phyloP scores from a whole-genome alignment of 2,888 invertebrate genomes.

The Chironomus riparius region DNA sequence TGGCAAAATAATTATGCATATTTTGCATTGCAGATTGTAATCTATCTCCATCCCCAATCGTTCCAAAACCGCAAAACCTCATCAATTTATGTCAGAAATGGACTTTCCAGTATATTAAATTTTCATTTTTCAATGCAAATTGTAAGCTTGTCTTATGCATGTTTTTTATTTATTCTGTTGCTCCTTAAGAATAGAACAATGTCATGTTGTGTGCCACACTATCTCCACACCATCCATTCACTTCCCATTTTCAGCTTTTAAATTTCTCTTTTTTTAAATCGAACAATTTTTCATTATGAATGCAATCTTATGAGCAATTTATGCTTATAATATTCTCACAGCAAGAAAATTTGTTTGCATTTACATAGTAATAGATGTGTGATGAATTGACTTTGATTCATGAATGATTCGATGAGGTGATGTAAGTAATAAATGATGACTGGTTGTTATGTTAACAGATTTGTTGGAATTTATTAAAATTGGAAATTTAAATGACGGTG shows the following conservation, averaged over 20 bases:
- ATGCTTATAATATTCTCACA: no score
- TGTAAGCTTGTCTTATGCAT: background rate
- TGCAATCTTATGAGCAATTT: background rate
- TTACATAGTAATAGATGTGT: no score
- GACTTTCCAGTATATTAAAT: background rate
- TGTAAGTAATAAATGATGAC: no score
- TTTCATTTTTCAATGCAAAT: background rate
- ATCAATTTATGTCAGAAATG: constrained; percentile 15
- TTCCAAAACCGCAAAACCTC: background rate
- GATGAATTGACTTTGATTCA: no score
- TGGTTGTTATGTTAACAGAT: no score
- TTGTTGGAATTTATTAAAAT: no score
- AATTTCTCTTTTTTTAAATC: no score
- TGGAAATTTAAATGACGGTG: no score
- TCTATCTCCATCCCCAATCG: background rate
- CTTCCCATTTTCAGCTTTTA: no score
- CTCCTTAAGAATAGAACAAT: background rate
- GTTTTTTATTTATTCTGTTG: background rate
- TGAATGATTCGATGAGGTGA: no score
- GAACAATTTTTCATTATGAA: background rate
- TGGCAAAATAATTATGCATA: constrained; percentile 11
- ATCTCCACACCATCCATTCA: background rate
- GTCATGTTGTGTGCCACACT: background rate
- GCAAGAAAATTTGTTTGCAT: no score
- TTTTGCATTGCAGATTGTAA: background rate